Percentiles rank a stretch among this genome's conserved stretches.
phyloP scores from a whole-genome alignment of 2,113 vertebrate genomes.

The Mohoua ochrocephala region DNA sequence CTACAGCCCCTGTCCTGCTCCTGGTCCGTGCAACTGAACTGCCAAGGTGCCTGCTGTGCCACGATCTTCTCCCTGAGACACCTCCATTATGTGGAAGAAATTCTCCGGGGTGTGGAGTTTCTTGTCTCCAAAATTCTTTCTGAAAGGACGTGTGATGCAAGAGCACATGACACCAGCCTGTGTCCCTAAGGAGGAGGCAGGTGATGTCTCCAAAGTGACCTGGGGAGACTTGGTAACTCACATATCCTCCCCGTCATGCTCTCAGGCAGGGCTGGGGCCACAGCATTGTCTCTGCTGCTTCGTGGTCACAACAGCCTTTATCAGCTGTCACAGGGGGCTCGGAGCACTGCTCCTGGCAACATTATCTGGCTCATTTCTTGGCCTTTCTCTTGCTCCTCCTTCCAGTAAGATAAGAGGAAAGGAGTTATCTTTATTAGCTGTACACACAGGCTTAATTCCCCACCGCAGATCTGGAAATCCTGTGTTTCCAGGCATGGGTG shows the following conservation, averaged over 20 bases:
- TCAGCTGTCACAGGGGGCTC: background rate
- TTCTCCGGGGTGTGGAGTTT: background rate
- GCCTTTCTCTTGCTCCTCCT: background rate
- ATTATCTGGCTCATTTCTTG: conserved; percentile 7
- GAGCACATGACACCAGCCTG: background rate
- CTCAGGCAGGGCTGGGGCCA: background rate
- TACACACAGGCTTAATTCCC: background rate
- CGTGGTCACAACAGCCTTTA: background rate
- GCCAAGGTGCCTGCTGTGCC: background rate
- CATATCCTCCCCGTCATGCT: background rate
- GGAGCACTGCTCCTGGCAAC: background rate
- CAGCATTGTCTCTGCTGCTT: background rate
- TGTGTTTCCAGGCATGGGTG: background rate
- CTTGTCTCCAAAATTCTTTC: background rate
- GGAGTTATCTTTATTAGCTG: background rate
- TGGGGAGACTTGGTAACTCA: background rate
- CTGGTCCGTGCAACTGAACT: rapidly evolving
- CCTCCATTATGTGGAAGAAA: background rate
- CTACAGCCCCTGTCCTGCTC: background rate
- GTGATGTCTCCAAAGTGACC: background rate
- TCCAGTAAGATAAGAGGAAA: conserved; percentile 14
- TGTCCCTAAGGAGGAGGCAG: background rate
- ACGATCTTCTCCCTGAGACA: background rate
- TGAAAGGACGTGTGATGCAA: rapidly evolving
- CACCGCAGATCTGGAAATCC: background rate